phyloP scores from a whole-genome alignment of 1,140 invertebrate species.

The Melitaea cinxia region DNA sequence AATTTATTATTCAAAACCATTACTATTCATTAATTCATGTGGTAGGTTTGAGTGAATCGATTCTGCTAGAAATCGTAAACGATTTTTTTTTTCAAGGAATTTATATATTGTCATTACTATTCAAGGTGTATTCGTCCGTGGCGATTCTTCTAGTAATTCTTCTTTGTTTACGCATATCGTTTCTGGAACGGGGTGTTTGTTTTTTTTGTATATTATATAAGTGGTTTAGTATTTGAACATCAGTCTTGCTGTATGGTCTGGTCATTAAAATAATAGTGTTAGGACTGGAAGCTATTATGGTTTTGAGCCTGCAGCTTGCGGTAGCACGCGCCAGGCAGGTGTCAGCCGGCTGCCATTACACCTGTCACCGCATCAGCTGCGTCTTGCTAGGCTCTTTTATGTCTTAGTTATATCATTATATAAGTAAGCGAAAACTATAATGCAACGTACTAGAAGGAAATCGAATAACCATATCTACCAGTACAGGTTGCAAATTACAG shows the following conservation, averaged over 20 bases:
- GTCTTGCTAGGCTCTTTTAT: slow-evolving; percentile 32
- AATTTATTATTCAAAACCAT: slow-evolving; percentile 40
- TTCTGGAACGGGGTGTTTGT: slow-evolving; percentile 19
- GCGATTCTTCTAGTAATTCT: slow-evolving; percentile 29
- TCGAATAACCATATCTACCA: not conserved
- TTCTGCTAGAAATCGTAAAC: slow-evolving; percentile 27
- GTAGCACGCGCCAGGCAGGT: slow-evolving; percentile 74
- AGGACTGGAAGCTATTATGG: slow-evolving; percentile 48
- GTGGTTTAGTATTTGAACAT: slow-evolving; percentile 19
- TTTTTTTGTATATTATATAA: slow-evolving; percentile 20
- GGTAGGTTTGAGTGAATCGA: slow-evolving; percentile 34
- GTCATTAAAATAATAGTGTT: slow-evolving; percentile 49
- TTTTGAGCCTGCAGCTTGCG: slow-evolving; percentile 68
- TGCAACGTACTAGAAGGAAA: not conserved
- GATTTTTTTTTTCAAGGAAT: slow-evolving; percentile 25
- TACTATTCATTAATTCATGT: slow-evolving; percentile 58
- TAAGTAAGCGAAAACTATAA: not conserved
- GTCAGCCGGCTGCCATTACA: slow-evolving; percentile 71
- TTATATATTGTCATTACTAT: slow-evolving; percentile 37
- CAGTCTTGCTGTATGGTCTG: slow-evolving; percentile 30
- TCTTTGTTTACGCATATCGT: slow-evolving; percentile 15
- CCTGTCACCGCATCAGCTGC: slow-evolving; percentile 76
- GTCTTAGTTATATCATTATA: slow-evolving; percentile 26
- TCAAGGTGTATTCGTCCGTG: slow-evolving; percentile 44
- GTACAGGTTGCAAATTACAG: not conserved